These are phyloP conservation scores for Pavo muticus DNA, from an alignment of 2,113 vertebrate species.

Conservation along the genomic window DNA sequence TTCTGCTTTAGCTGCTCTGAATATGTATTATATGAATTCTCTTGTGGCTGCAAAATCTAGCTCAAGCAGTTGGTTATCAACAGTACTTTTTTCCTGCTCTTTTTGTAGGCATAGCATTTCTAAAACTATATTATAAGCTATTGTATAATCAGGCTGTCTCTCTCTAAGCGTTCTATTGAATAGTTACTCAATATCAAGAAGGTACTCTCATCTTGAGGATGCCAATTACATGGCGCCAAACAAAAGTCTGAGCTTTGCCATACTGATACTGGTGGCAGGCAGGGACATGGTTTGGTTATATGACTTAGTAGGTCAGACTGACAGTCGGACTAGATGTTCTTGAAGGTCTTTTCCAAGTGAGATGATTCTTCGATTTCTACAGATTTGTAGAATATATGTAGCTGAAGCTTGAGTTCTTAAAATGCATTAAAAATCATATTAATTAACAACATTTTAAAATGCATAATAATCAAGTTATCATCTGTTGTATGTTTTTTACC, in stretches of 20 bases:
- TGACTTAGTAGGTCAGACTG: background rate
- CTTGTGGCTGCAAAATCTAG: background rate
- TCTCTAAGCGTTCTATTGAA: background rate
- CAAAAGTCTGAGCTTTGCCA: background rate
- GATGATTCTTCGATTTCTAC: background rate
- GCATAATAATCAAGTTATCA: background rate
- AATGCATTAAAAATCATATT: accelerated
- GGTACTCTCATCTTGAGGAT: background rate
- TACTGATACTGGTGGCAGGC: background rate
- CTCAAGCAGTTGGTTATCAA: background rate
- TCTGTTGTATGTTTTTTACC: background rate
- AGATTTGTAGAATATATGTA: background rate
- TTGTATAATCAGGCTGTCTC: background rate
- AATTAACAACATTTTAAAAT: background rate
- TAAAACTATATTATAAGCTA: background rate
- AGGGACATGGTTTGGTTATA: background rate
- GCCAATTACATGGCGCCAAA: background rate
- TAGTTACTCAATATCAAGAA: background rate
- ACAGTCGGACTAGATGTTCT: background rate
- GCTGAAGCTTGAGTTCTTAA: background rate
- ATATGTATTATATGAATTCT: accelerated
- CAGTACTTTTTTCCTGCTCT: background rate
- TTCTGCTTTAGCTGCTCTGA: background rate
- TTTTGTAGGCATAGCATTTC: background rate
- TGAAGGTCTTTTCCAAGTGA: background rate